Percentiles rank a stretch among this genome's conserved stretches.
These are phyloP conservation scores for Agapostemon virescens DNA, from an alignment of 2,888 invertebrate species.

Conservation along the genomic window DNA sequence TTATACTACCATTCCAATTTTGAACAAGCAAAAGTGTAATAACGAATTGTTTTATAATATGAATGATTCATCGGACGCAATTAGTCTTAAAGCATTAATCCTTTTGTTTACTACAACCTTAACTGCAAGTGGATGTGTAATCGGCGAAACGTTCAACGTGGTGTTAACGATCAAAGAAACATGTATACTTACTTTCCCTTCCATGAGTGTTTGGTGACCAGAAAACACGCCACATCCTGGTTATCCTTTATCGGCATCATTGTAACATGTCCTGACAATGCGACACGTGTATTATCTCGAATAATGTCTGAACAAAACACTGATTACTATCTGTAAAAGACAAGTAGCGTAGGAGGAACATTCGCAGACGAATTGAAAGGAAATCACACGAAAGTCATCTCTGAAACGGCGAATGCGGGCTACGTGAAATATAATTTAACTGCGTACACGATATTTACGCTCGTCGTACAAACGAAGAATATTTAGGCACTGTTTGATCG, in stretches of 20 bases:
- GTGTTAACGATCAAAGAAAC: conserved; percentile 11
- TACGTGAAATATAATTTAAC: conserved; percentile 20
- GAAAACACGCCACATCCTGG: conserved; percentile 97
- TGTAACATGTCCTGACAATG: conserved; percentile 83
- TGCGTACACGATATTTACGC: conserved; percentile 20
- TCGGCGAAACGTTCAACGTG: background rate
- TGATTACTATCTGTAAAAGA: conserved; percentile 64
- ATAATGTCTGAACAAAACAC: conserved; percentile 55
- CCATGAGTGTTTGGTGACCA: conserved; percentile 99
- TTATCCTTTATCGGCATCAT: conserved; percentile 94
- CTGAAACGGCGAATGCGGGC: conserved; percentile 20
- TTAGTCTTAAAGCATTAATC: background rate
- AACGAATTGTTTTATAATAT: conserved; percentile 1
- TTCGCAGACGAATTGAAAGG: conserved; percentile 52
- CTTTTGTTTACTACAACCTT: background rate
- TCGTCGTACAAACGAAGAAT: conserved; percentile 22
- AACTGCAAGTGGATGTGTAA: background rate
- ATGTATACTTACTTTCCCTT: conserved; percentile 93
- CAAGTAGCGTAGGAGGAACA: conserved; percentile 59
- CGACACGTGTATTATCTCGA: conserved; percentile 56
- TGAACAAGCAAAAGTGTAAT: background rate
- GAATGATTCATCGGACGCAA: background rate
- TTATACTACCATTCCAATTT: background rate
- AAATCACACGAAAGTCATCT: conserved; percentile 47
- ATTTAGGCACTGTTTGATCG: conserved; percentile 52